Evolutionary conservation across 2,888 invertebrate species (phyloP), one percentile per base, ranked within the genome.

Genomic region (Latrodectus elegans): DNA sequence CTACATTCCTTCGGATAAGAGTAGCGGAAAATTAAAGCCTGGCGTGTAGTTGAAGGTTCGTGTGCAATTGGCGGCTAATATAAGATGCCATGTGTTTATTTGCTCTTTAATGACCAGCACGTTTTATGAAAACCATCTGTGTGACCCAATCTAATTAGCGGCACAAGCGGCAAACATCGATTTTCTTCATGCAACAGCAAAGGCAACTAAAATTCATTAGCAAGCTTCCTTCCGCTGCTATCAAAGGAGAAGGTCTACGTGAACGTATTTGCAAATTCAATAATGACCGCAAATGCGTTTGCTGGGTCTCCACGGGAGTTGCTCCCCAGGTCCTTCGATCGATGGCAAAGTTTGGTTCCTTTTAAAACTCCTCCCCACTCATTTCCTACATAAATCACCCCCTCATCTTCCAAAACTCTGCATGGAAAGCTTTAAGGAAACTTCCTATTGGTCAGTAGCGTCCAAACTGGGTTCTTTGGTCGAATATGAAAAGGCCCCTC

Each of bases 51-150:
- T 60, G 60, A 60, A 60, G 60, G 12, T 60, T n/a, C 60, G 60
- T 60, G 60, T 60, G 60, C 60, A 65, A 77, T 76, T 64, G 53
- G 79, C 49, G 75, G 55, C 80, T 71, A 75, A 75, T 80, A 67
- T 73, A 74, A 80, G 75, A 74, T 87, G 77, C 86, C 86, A 87
- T 87, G 77, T 87, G 86, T 87, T 87, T 87, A 87, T 86, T 86
- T 86, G 86, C 81, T 76, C 81, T 81, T 81, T 87, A 87, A 87
- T 87, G 86, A 81, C 86, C 86, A 87, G 86, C 81, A 81, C 86
- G 86, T 87, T 87, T 87, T 87, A 87, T 87, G 86, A 87, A 87
- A 87, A 87, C 86, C 86, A 87, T 87, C 81, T 87, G 86, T 81
- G 81, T 81, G 85, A 81, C 86, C 86, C 81, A 87, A 87, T 87